Evolutionary conservation across 2,113 vertebrate species (phyloP).

Genomic region (Hippolais icterina): DNA sequence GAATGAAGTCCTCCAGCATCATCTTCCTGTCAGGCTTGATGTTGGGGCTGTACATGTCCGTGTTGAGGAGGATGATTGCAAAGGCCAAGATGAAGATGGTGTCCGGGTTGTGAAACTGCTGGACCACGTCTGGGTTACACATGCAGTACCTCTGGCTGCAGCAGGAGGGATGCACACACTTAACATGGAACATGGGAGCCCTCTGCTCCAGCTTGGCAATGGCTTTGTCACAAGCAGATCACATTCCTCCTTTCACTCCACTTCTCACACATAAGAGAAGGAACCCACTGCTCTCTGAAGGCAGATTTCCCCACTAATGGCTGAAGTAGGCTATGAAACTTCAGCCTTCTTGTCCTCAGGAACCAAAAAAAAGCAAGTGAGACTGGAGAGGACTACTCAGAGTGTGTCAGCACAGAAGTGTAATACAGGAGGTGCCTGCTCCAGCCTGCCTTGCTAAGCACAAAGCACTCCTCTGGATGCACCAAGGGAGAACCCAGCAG

Average conservation of each 20-base stretch:
- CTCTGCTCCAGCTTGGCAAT: neutral
- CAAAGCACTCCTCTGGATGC: neutral
- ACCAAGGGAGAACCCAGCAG: neutral
- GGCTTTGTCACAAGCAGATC: neutral
- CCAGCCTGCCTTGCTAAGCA: neutral
- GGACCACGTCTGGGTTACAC: constrained; percentile 98
- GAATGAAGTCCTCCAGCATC: constrained; percentile 98
- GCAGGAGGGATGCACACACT: constrained; percentile 39
- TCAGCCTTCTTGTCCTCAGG: neutral
- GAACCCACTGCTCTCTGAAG: neutral
- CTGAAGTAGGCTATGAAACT: neutral
- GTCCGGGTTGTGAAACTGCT: constrained; percentile 99
- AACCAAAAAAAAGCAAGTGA: neutral
- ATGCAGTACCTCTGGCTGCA: constrained; percentile 97
- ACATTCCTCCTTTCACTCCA: neutral
- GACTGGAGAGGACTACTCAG: neutral
- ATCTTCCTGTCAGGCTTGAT: constrained; percentile 99
- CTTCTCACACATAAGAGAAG: neutral
- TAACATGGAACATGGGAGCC: neutral
- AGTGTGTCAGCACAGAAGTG: neutral
- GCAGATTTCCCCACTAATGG: neutral
- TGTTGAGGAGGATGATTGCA: constrained; percentile 97
- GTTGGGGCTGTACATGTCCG: constrained; percentile 99
- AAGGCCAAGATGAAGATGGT: constrained; percentile 99
- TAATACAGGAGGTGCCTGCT: neutral